Conservation (phyloP, 2,113 vertebrate genomes). For the Prionailurus viverrinus region DNA sequence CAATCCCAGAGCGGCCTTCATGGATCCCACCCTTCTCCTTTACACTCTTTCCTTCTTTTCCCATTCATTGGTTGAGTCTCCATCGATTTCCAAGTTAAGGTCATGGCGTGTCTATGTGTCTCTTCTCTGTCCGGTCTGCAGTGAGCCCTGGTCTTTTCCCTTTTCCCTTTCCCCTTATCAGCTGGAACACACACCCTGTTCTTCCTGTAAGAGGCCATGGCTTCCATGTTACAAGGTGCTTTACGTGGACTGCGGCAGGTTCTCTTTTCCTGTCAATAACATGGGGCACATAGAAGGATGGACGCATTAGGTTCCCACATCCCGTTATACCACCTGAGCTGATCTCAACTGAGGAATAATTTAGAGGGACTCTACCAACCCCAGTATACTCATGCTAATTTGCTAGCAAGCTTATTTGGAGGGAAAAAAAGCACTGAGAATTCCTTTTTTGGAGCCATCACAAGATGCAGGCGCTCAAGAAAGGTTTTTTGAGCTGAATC, state of each 20-base stretch:
- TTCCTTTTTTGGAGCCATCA: background rate
- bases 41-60: background rate
- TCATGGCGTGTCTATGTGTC: accelerated
- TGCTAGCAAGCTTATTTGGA: slow-evolving; percentile 21
- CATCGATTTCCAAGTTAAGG: background rate
- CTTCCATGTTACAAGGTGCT: background rate
- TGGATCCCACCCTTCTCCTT: background rate
- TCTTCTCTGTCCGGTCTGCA: background rate
- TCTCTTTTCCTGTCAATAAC: slow-evolving; percentile 25
- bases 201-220: background rate
- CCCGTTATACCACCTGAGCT: background rate
- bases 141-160: background rate
- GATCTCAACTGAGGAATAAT: background rate
- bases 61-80: background rate
- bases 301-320: background rate
- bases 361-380: background rate
- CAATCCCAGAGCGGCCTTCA: background rate
- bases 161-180: background rate
- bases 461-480: background rate
- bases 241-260: background rate
- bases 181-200: background rate
- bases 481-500: background rate
- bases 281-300: background rate
- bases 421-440: background rate
- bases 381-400: background rate